These are phyloP conservation scores for Kryptopterus vitreolus DNA, from an alignment of 2,797 vertebrate species.

Conservation along the genomic window DNA sequence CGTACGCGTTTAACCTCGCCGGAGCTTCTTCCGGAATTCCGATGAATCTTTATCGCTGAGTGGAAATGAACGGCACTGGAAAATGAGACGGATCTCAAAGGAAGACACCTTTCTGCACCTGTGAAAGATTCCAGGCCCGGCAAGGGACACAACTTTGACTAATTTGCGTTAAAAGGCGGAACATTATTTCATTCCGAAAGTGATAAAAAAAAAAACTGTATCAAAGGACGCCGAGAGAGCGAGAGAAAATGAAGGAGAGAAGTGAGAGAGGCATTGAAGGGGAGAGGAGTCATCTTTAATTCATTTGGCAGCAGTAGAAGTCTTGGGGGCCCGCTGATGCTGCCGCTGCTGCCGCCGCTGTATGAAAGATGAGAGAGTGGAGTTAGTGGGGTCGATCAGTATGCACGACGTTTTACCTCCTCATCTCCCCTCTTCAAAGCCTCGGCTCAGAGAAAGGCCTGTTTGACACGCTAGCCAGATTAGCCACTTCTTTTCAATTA, in stretches of 20 bases:
- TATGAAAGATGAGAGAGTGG: conserved; percentile 57
- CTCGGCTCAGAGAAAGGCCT: conserved; percentile 49
- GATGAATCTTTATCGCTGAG: conserved; percentile 16
- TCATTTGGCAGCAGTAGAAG: conserved; percentile 57
- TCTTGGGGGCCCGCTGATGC: conserved; percentile 18
- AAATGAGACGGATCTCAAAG: conserved; percentile 6
- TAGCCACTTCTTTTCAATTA: conserved; percentile 60
- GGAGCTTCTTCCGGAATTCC: conserved; percentile 26
- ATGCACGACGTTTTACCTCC: conserved; percentile 57
- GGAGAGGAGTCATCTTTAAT: conserved; percentile 61
- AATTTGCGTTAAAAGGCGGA: conserved; percentile 43
- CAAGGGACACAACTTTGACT: conserved; percentile 42
- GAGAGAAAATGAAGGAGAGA: conserved; percentile 37
- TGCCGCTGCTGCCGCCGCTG: conserved; percentile 11
- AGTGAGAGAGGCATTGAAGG: conserved; percentile 33
- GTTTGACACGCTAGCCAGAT: conserved; percentile 59
- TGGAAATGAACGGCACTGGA: background rate
- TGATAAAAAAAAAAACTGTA: conserved; percentile 22
- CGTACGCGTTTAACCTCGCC: conserved; percentile 34
- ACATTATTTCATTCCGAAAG: conserved; percentile 47
- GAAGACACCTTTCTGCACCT: background rate
- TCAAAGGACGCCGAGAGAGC: conserved; percentile 44
- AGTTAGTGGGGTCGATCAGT: conserved; percentile 56
- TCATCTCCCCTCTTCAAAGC: conserved; percentile 60
- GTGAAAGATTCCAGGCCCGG: conserved; percentile 12